A percentile compares a stretch with the other conserved stretches of the same genome.
Evolutionary conservation across 1,140 invertebrate species (phyloP).

Genomic region (Penaeus japonicus): DNA sequence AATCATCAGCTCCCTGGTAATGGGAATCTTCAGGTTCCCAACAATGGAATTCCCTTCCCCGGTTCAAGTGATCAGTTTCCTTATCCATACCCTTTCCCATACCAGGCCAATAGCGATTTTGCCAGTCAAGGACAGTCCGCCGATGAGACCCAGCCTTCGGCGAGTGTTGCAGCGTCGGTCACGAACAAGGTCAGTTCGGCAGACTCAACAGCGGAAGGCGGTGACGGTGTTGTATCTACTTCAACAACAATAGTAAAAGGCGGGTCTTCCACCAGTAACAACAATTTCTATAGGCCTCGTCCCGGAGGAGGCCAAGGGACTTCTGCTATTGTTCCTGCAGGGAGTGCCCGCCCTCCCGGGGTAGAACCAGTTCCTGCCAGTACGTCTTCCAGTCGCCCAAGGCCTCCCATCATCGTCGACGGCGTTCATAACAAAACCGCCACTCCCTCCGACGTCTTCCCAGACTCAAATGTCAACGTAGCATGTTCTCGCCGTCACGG

Average conservation of each 20-base stretch:
- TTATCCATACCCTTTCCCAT: neutral
- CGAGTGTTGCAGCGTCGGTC: constrained; percentile 15
- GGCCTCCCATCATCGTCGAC: constrained; percentile 18
- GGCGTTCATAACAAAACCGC: constrained; percentile 7
- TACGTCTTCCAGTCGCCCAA: neutral
- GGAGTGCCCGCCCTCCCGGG: too few relatives aligned
- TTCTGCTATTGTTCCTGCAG: neutral
- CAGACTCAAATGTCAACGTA: constrained; percentile 7
- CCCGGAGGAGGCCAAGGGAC: neutral
- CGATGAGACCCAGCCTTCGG: neutral
- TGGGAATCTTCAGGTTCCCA: too few relatives aligned
- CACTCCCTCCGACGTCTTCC: constrained; percentile 1
- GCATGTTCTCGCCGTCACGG: constrained; percentile 9
- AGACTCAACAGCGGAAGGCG: constrained; percentile 2
- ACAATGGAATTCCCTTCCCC: too few relatives aligned
- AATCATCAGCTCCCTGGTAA: too few relatives aligned
- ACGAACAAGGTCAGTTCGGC: neutral
- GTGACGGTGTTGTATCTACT: neutral
- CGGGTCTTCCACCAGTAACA: constrained; percentile 25
- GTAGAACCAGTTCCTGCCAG: neutral
- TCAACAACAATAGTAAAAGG: constrained; percentile 26
- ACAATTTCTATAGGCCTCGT: constrained; percentile 15
- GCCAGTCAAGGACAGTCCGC: neutral
- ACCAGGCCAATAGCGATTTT: neutral
- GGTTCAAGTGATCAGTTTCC: too few relatives aligned